phyloP scores from a whole-genome alignment of 2,113 vertebrate genomes.

The Tapirus terrestris region DNA sequence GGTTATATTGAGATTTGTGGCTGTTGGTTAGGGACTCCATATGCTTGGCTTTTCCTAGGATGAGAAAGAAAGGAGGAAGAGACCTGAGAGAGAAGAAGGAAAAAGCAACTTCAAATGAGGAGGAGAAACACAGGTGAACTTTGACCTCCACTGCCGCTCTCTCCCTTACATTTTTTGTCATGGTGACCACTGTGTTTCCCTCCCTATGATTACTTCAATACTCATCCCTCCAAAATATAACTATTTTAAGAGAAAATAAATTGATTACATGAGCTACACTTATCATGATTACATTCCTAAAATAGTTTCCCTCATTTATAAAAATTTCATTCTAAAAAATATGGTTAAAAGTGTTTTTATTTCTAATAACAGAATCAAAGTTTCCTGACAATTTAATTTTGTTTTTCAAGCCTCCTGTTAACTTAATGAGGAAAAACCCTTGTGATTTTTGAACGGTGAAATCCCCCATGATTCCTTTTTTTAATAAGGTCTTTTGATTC shows the following conservation, averaged over 20 bases:
- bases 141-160: rapidly evolving
- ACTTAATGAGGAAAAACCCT: constrained; percentile 44
- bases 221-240: neutral
- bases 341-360: neutral
- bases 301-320: neutral
- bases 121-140: neutral
- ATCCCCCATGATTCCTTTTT: neutral
- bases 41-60: neutral
- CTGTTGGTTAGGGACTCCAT: neutral
- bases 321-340: neutral
- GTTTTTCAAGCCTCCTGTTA: constrained; percentile 43
- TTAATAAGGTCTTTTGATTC: constrained; percentile 55
- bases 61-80: neutral
- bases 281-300: neutral
- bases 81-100: neutral
- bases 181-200: rapidly evolving
- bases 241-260: neutral
- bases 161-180: neutral
- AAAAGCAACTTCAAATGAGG: neutral
- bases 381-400: constrained; percentile 60
- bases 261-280: neutral
- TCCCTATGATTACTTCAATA: too few relatives aligned
- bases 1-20: neutral
- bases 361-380: constrained; percentile 49
- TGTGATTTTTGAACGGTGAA: neutral